Percentiles rank a stretch among this genome's conserved stretches.
Conservation (phyloP, 2,113 vertebrate genomes). For the Atractosteus spatula region DNA sequence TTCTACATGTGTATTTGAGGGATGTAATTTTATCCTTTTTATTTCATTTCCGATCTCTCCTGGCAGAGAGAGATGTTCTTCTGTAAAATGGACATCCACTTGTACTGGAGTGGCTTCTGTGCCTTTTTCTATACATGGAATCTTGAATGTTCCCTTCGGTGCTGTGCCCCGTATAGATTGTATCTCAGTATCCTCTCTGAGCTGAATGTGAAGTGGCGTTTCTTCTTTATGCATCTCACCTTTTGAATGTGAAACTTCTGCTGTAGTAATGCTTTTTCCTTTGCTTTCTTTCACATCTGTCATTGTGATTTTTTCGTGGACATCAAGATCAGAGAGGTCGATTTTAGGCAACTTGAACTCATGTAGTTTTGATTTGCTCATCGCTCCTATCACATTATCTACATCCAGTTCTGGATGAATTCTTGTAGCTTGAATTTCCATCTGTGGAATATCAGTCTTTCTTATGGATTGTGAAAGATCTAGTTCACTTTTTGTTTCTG, state of each 20-base stretch:
- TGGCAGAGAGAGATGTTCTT: too few species aligned
- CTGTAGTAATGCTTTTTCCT: conserved; percentile 14
- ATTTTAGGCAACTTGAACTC: conserved; percentile 53
- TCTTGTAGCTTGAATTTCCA: conserved; percentile 25
- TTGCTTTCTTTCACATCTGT: conserved; percentile 28
- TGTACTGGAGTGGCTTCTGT: too few species aligned
- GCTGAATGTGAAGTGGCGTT: conserved; percentile 13
- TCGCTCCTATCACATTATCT: conserved; percentile 25
- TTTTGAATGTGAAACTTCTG: too few species aligned
- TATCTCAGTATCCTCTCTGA: conserved; percentile 71
- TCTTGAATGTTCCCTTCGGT: conserved; percentile 24
- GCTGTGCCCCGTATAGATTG: conserved; percentile 63
- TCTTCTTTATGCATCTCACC: too few species aligned
- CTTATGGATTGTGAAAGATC: too few species aligned
- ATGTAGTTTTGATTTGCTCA: conserved; percentile 28
- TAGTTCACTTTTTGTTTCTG: too few species aligned
- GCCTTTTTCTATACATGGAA: conserved; percentile 9
- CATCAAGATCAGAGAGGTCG: conserved; percentile 33
- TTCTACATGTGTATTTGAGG: too few species aligned
- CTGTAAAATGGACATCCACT: too few species aligned
- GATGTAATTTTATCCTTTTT: too few species aligned
- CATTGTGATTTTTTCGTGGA: conserved; percentile 37
- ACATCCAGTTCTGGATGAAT: conserved; percentile 22
- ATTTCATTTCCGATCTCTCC: too few species aligned
- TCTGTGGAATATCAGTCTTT: conserved; percentile 31